Evolutionary conservation across 2,888 invertebrate genomes (phyloP).

Genomic region (Molorchus minor): DNA sequence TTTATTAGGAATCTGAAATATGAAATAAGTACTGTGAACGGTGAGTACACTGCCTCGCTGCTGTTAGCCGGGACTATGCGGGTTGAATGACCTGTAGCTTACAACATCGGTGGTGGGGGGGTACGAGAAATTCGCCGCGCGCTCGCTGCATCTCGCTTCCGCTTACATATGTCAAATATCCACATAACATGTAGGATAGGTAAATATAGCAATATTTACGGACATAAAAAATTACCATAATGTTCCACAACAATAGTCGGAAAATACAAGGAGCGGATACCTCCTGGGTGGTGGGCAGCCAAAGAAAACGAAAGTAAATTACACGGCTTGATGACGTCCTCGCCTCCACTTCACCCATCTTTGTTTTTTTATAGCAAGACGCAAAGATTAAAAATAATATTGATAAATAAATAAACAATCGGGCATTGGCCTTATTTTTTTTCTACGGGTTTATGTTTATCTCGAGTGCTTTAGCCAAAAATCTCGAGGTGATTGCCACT

Average conservation of each 20-base stretch:
- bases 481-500: conserved; percentile 1
- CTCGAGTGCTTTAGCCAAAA: conserved; percentile 13
- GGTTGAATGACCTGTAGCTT: conserved; percentile 63
- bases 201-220: conserved; percentile 27
- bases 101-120: conserved; percentile 51
- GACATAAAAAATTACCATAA: conserved; percentile 6
- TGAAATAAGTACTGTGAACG: conserved; percentile 59
- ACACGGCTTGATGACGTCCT: not conserved
- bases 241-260: not conserved
- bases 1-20: conserved; percentile 43
- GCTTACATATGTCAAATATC: conserved; percentile 54
- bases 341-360: not conserved
- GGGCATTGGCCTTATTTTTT: not conserved
- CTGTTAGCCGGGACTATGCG: conserved; percentile 61
- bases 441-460: not conserved
- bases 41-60: conserved; percentile 56
- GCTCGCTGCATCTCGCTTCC: conserved; percentile 61
- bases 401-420: conserved; percentile 1
- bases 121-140: conserved; percentile 60
- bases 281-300: not conserved
- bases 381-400: not conserved
- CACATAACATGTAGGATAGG: conserved; percentile 35
- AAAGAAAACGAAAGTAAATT: conserved; percentile 12
- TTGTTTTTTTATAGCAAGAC: not conserved
- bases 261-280: not conserved